These are phyloP conservation scores for Dasyurus viverrinus DNA, from an alignment of 2,113 vertebrate species.

Conservation along the genomic window DNA sequence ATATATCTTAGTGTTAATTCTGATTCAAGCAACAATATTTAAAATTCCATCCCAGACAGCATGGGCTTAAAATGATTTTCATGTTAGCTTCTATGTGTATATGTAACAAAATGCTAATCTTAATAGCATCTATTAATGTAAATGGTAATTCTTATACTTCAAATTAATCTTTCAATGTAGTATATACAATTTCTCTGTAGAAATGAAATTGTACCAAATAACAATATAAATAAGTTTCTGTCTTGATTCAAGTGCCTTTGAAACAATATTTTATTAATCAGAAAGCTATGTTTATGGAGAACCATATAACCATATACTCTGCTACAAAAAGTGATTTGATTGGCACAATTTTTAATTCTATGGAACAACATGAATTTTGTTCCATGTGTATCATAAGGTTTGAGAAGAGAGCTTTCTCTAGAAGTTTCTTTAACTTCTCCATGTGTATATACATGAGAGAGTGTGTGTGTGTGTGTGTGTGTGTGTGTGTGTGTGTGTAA, in stretches of 20 bases:
- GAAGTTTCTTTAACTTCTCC: background rate
- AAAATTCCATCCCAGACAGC: background rate
- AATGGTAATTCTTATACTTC: background rate
- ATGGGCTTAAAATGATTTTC: background rate
- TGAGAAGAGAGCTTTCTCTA: background rate
- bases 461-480: too few relatives aligned
- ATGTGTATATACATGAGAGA: too few relatives aligned
- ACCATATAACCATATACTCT: background rate
- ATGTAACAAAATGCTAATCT: background rate
- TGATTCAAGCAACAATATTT: background rate
- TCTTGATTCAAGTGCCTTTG: background rate
- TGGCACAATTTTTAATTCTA: background rate
- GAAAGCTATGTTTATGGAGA: background rate
- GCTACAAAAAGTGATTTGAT: background rate
- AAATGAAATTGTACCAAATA: slow-evolving; percentile 1
- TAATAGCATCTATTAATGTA: too few relatives aligned
- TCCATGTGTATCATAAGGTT: slow-evolving; percentile 1
- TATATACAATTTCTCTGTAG: background rate
- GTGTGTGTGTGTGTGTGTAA: too few relatives aligned
- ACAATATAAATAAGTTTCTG: background rate
- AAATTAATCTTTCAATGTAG: background rate
- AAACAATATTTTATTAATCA: background rate
- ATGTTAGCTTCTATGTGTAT: background rate
- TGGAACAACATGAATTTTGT: background rate
- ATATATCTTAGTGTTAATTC: background rate